A percentile compares a stretch with the other conserved stretches of the same genome.
Conservation (phyloP, 2,113 vertebrate species). For the Taxidea taxus region DNA sequence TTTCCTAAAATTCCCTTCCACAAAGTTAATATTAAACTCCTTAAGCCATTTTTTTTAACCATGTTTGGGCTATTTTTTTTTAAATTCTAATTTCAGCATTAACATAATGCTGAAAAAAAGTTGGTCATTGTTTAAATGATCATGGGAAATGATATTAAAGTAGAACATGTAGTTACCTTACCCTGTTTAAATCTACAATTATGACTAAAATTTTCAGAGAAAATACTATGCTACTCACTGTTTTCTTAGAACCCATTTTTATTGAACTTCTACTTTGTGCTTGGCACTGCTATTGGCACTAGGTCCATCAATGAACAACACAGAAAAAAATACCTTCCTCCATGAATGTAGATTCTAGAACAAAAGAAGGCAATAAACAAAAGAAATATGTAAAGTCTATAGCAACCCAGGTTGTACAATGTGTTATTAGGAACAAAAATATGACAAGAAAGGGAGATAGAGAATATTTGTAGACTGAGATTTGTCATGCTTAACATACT, state of each 20-base stretch:
- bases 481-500: not conserved
- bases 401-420: not conserved
- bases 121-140: not conserved
- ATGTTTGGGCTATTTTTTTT: not conserved
- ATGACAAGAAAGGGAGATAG: not conserved
- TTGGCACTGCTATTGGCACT: not conserved
- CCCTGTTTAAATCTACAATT: not conserved
- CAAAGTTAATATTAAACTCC: not conserved
- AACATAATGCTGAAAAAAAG: not conserved
- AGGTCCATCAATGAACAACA: not conserved
- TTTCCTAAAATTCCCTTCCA: not conserved
- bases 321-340: not conserved
- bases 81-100: not conserved
- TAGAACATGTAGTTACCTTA: not conserved
- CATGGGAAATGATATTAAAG: not conserved
- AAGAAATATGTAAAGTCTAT: not conserved
- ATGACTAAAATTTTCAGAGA: not conserved
- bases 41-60: not conserved
- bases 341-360: not conserved
- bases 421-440: not conserved
- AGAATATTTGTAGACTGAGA: not conserved
- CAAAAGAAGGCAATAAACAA: not conserved
- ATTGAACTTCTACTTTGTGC: not conserved
- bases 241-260: not conserved
- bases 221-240: not conserved